Conservation (phyloP, 2,113 vertebrate species). For the Elgaria multicarinata region DNA sequence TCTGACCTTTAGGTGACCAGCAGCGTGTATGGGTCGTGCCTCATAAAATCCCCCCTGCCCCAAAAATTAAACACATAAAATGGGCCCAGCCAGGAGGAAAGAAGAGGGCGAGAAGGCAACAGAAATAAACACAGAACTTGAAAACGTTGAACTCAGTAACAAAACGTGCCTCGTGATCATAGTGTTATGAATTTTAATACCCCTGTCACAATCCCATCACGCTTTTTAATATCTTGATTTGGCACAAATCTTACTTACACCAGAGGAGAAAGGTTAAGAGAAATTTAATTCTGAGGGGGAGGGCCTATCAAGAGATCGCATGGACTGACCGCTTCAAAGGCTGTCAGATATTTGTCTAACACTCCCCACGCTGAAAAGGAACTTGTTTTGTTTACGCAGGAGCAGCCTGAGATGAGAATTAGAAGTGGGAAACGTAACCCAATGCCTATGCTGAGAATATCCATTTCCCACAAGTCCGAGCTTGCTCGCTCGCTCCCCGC, state of each 20-base stretch:
- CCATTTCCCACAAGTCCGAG: not conserved
- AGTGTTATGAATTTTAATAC: not conserved
- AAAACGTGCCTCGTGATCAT: not conserved
- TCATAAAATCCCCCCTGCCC: no score
- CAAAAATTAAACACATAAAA: no score
- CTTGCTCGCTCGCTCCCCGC: not conserved
- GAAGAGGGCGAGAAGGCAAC: not conserved
- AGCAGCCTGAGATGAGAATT: not conserved
- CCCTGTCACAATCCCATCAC: not conserved
- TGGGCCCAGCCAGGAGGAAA: not conserved
- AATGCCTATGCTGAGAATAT: no score
- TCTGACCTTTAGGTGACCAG: not conserved
- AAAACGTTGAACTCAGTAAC: not conserved
- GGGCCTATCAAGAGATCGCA: not conserved
- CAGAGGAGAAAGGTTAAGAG: not conserved
- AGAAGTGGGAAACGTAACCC: no score
- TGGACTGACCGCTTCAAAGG: not conserved
- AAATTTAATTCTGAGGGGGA: not conserved
- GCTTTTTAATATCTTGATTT: not conserved
- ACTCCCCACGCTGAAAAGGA: not conserved
- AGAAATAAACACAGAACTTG: not conserved
- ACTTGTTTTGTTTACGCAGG: not conserved
- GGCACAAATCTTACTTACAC: no score
- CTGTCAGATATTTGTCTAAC: no score
- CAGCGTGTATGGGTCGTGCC: no score